A percentile compares a stretch with the other conserved stretches of the same genome.
Evolutionary conservation across 1,140 invertebrate genomes (phyloP).

Genomic region (Drosophila sulfurigaster): DNA sequence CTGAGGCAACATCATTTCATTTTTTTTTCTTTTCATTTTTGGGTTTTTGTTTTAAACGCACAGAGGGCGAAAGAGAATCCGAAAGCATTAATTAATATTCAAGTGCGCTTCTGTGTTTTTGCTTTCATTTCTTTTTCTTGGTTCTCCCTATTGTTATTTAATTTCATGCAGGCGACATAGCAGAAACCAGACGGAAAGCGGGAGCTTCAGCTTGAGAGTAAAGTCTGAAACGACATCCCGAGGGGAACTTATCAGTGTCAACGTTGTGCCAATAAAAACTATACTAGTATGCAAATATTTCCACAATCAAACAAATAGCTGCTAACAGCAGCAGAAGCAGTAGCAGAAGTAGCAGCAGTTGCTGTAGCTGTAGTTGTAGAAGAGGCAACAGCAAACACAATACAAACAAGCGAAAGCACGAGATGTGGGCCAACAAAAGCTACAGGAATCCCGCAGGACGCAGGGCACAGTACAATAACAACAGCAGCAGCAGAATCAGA

Average conservation of each 20-base stretch:
- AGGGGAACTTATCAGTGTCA: slow-evolving; percentile 82
- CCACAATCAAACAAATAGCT: slow-evolving; percentile 80
- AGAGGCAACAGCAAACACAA: slow-evolving; percentile 41
- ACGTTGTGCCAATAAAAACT: slow-evolving; percentile 83
- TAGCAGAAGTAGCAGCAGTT: slow-evolving; percentile 31
- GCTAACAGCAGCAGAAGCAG: slow-evolving; percentile 50
- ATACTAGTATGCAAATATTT: slow-evolving; percentile 80
- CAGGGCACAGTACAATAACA: slow-evolving; percentile 47
- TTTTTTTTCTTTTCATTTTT: slow-evolving; percentile 10
- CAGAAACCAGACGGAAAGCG: slow-evolving; percentile 3
- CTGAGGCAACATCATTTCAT: slow-evolving; percentile 13
- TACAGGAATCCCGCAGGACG: slow-evolving; percentile 59
- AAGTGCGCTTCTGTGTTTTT: slow-evolving; percentile 38
- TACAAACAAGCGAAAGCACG: slow-evolving; percentile 52
- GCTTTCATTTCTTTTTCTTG: slow-evolving; percentile 16
- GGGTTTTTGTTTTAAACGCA: slow-evolving; percentile 19
- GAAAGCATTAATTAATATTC: slow-evolving; percentile 58
- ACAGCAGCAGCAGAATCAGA: slow-evolving; percentile 14
- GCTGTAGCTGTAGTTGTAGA: not conserved
- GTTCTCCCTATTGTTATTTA: slow-evolving; percentile 58
- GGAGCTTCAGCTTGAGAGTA: slow-evolving; percentile 3
- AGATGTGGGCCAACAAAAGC: slow-evolving; percentile 61
- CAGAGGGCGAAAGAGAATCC: slow-evolving; percentile 19
- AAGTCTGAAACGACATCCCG: slow-evolving; percentile 37
- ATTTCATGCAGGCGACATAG: slow-evolving; percentile 51